phyloP scores from a whole-genome alignment of 37 sponge, comb jelly and placozoan species.

The Chondrilla cf. caribensis region DNA sequence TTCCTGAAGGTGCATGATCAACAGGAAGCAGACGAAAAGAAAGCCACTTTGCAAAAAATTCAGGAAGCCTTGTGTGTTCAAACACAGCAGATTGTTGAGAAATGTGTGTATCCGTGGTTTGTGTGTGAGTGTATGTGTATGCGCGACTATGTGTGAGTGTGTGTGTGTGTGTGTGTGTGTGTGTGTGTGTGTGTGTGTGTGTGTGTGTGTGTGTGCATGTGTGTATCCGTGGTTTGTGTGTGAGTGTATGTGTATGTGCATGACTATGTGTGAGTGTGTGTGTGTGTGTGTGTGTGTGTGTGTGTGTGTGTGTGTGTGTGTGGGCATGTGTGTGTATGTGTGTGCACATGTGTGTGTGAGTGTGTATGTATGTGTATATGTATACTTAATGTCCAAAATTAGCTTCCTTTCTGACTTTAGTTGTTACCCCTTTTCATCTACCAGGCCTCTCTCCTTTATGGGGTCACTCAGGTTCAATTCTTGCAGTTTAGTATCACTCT shows the following conservation, averaged over 20 bases:
- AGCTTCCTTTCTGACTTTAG: no score
- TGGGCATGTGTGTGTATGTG: neutral
- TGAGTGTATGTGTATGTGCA: slow-evolving; percentile 26
- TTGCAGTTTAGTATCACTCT: no score
- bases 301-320: slow-evolving; percentile 9
- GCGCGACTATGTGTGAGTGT: neutral
- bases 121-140: slow-evolving; percentile 10
- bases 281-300: slow-evolving; percentile 2
- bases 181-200: slow-evolving; percentile 28
- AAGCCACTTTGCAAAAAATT: slow-evolving; percentile 76
- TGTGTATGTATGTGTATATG: slow-evolving; percentile 14
- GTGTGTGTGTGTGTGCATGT: slow-evolving; percentile 26
- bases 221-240: slow-evolving; percentile 30
- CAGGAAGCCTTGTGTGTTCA: slow-evolving; percentile 45
- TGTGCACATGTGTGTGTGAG: slow-evolving; percentile 11
- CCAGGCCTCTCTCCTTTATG: no score
- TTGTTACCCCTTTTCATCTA: no score
- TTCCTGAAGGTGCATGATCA: slow-evolving; percentile 24
- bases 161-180: slow-evolving; percentile 7
- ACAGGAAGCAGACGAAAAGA: slow-evolving; percentile 92
- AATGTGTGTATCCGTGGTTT: neutral
- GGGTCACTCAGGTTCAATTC: no score
- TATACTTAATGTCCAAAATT: no score
- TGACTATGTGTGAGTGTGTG: neutral
- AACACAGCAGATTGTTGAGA: neutral